A percentile compares a stretch with the other conserved stretches of the same genome.
phyloP scores from a whole-genome alignment of 2,888 invertebrate genomes.

The Crocallis elinguaria region DNA sequence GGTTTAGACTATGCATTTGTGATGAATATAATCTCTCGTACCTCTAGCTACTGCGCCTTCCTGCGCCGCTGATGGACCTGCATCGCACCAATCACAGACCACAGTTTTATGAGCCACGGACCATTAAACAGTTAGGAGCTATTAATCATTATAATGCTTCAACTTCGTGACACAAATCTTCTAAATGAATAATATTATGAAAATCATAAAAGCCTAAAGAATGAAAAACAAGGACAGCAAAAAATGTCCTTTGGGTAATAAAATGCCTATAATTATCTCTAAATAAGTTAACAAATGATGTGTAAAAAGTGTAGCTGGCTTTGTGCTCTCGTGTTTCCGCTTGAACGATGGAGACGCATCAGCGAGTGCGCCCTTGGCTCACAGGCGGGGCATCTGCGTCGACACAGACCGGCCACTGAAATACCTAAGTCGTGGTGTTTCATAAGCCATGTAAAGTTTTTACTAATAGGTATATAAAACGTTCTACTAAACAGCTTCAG shows the following conservation, averaged over 20 bases:
- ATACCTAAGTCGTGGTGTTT: neutral
- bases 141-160: neutral
- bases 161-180: neutral
- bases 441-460: too few relatives aligned
- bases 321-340: constrained; percentile 1
- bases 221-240: neutral
- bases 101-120: too few relatives aligned
- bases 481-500: too few relatives aligned
- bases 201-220: neutral
- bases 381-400: neutral
- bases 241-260: neutral
- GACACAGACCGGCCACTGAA: neutral
- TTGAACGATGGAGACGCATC: constrained; percentile 1
- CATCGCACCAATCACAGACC: too few relatives aligned
- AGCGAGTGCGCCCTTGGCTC: constrained; percentile 8
- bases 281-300: neutral
- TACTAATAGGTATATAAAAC: too few relatives aligned
- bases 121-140: neutral
- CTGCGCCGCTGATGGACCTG: too few relatives aligned
- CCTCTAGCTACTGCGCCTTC: too few relatives aligned
- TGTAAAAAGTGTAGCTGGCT: neutral
- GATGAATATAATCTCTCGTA: too few relatives aligned
- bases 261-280: neutral
- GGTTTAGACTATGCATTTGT: too few relatives aligned
- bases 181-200: too few relatives aligned